Base-by-base conservation (phyloP, 2,888 invertebrate genomes). In the Diplolepis rosae region DNA sequence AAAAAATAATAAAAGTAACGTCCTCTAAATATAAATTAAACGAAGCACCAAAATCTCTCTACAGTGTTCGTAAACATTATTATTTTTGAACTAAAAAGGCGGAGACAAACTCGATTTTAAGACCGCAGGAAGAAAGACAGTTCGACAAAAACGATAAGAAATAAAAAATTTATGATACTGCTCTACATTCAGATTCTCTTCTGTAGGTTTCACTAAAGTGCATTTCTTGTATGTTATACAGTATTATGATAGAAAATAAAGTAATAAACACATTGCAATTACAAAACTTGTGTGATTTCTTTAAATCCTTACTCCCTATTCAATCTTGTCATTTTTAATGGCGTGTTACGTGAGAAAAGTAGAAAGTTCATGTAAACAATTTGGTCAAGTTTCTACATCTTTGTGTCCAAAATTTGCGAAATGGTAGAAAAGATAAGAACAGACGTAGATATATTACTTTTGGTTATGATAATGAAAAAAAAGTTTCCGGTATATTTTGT, bases 151-250 rank as follows among this genome's bases (percentile, higher is more conserved):
- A 77, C 77, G 79, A 83, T 76, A 73, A 61, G 61, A 61, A 78
- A 80, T 76, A 79, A 75, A 71, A 72, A 79, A 81, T 78, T 80
- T 82, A 80, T 82, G 82, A 85, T 83, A 85, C 82, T 84, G 84
- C 83, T 88, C 85, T 85, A 85, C 84, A 88, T 88, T 88, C 87
- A 87, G 84, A 86, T 88, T 88, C 94, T 94, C 94, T 94, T 94
- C 94, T 94, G 94, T 94, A 94, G 94, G 94, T 94, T 94, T 94
- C 94, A 92, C 92, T 92, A 92, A 93, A 93, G 94, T 94, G 94
- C 94, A 94, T 94, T 94, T 94, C 94, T 94, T 94, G 93, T 94
- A 94, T 94, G 93, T 94, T 94, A 94, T 94, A 94, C 94, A 94
- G 94, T 94, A 94, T 94, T 94, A 94, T 93, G 90, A 93, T 93